These are phyloP conservation scores for Diorhabda elongata DNA, from an alignment of 1,140 invertebrate species.

Conservation along the genomic window DNA sequence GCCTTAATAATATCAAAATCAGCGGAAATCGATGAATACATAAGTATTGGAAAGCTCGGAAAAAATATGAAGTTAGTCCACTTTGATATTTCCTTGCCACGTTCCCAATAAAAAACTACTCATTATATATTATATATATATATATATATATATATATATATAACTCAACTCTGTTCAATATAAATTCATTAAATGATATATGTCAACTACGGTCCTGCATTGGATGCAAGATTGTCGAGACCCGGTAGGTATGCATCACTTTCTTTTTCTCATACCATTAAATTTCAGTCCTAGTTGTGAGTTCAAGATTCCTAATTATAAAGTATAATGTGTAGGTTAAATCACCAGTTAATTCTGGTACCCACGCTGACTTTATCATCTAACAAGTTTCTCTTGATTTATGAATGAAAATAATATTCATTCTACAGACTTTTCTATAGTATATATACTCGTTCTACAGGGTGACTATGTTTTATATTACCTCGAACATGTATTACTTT, in stretches of 20 bases:
- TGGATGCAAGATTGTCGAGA: background rate
- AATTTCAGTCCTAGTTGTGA: background rate
- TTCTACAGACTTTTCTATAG: background rate
- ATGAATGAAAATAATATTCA: background rate
- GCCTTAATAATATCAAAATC: too few species aligned
- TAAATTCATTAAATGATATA: background rate
- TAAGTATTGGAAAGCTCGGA: too few species aligned
- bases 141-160: background rate
- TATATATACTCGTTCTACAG: too few species aligned
- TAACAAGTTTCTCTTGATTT: background rate
- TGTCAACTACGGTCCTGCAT: background rate
- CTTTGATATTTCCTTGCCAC: too few species aligned
- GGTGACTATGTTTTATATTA: too few species aligned
- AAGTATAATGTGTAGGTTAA: background rate
- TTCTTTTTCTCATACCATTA: constrained; percentile 1
- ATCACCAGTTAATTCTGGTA: background rate
- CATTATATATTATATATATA: too few species aligned
- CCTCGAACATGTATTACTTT: too few species aligned
- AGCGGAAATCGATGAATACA: too few species aligned
- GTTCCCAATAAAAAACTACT: too few species aligned
- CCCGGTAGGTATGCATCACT: background rate
- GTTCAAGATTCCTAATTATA: background rate
- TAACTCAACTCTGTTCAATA: too few species aligned
- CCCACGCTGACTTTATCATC: background rate
- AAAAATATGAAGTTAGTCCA: too few species aligned